Evolutionary conservation across 2,888 invertebrate species (phyloP), one percentile per base, ranked within the genome.

Genomic region (Cheilosia grossa): DNA sequence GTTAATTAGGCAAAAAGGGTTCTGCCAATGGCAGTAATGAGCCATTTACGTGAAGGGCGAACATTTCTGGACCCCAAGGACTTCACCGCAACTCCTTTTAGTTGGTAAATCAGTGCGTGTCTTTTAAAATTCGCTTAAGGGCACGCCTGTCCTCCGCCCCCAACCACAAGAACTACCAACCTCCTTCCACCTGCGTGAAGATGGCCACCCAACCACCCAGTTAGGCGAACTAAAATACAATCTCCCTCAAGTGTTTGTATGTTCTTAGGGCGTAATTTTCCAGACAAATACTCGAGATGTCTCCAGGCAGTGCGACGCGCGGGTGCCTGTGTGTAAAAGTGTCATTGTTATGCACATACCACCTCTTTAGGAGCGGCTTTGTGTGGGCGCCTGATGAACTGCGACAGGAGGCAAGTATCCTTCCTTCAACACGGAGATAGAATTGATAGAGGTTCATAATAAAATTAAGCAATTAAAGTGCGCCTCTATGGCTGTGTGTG

Each of bases 391-490:
- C 75, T 72, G 75, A 85, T 85, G 81, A 85, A 85, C 85, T 81
- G 67, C 81, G 75, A 85, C 81, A 85, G 70, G 59, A 75, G 83
- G 81, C 75, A 85, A 75, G 66, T 67, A 61, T 72, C 19, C 70
- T 56, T 67, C 72, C 66, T 77, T 81, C 72, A 70, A 63, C 75
- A 72, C 66, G 59, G 21, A 64, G 63, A 69, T 72, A 70, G 72
- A 81, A 70, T 81, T 81, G 85, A 85, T 77, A 77, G 72, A 81
- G 81, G 85, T 81, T 81, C 53, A 75, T 75, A 85, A 85, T 85
- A 77, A 85, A 85, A 85, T 85, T 85, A 85, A 85, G 85, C 85
- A 85, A 81, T 85, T 85, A 85, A 81, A 80, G 74, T 80, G 58
- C 69, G 63, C 54, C 44, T 13, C 6, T 15, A 42, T 53, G 49